phyloP scores from a whole-genome alignment of 2,113 vertebrate genomes.

The Grammatotria lemairii region DNA sequence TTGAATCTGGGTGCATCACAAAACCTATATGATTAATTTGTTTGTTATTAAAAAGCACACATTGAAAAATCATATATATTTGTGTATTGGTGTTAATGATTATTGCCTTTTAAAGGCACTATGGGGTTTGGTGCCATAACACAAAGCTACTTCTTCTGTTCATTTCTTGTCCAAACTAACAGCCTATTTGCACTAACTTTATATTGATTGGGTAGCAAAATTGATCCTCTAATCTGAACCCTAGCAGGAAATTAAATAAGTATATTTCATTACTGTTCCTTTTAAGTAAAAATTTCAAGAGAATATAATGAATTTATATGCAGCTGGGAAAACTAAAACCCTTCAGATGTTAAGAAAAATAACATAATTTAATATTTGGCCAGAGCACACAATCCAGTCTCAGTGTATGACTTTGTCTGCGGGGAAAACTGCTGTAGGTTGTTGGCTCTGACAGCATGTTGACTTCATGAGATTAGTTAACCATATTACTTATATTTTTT shows the following conservation, averaged over 20 bases:
- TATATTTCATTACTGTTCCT: neutral
- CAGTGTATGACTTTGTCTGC: neutral
- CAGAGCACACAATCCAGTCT: neutral
- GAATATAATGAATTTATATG: neutral
- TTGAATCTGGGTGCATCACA: neutral
- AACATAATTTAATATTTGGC: neutral
- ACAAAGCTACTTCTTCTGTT: neutral
- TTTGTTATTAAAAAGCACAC: neutral
- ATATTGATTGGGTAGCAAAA: neutral
- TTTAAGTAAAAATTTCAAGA: neutral
- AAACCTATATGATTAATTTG: neutral
- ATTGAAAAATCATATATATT: neutral
- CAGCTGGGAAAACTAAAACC: neutral
- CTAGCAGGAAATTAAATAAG: neutral
- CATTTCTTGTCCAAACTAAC: neutral
- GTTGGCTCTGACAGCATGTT: constrained; percentile 1
- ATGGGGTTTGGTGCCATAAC: neutral
- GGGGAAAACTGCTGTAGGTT: neutral
- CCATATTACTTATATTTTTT: constrained; percentile 43
- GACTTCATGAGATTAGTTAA: constrained; percentile 41
- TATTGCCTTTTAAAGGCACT: neutral
- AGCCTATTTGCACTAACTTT: neutral
- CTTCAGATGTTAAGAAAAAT: neutral
- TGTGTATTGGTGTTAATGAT: neutral
- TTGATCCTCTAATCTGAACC: neutral